Base-by-base conservation (phyloP, 2,113 vertebrate species). In the Mus spicilegus region DNA sequence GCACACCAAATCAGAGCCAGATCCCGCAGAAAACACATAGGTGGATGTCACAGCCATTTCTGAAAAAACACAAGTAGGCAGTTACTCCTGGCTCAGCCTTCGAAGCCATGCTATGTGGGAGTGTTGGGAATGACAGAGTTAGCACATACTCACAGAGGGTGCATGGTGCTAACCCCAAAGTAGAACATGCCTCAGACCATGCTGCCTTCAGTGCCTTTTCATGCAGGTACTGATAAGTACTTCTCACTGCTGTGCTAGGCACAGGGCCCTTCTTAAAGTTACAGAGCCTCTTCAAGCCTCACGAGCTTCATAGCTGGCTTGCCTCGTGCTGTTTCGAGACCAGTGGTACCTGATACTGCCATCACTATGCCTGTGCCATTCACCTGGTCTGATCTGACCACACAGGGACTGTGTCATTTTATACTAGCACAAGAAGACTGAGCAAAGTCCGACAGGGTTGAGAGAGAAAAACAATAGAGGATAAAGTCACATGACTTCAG, bases 1-100 rank as follows among this genome's bases (percentile, higher is more conserved):
- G 22, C 88, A 72, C 94, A 69, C 88, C 91, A 19, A 80, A 89
- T 93, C 67, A 51, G 93, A 96, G 92, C 87, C 90, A 92, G 96
- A 84, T 33, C 76, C 81, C 63, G n/a, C 22, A 54, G 92, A 87
- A 85, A 70, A 76, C 3, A 20, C 65, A 80, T 58, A 65, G 80
- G 85, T 95, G 85, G 90, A n/a, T 93, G 96, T 90, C 87, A 30
- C 28, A 77, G 30, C 4, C 22, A 54, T 67, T 65, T 56, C 75
- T 61, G 58, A 12, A 70, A 58, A 70, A 36, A 16, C 61, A 30
- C n/a, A 16, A 1, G 54, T 0, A 28, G 91, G 58, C 70, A 30
- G 84, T 0, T 1, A 65, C 73, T 11, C 24, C 2, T 10, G 82
- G 73, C 89, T 69, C 36, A 75, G 49, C 87, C 61, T 69, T 49